phyloP scores from a whole-genome alignment of 2,888 invertebrate genomes.

The Melieria picta region DNA sequence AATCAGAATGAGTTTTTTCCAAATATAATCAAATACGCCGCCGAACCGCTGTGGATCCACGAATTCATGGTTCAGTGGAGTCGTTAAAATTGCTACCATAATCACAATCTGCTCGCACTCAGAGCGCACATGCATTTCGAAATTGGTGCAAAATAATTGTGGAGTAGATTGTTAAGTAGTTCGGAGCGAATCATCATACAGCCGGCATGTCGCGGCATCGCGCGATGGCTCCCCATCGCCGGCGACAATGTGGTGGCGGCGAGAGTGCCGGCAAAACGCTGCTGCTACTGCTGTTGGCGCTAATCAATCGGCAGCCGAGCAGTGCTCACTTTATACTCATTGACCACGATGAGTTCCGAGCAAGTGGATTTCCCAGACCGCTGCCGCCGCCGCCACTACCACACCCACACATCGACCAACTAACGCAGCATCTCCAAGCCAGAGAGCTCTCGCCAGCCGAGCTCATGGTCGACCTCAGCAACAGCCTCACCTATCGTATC shows the following conservation, averaged over 20 bases:
- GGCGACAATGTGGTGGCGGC: no score
- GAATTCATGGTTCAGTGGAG: constrained; percentile 24
- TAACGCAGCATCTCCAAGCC: constrained; percentile 46
- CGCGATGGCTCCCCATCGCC: no score
- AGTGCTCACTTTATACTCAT: constrained; percentile 56
- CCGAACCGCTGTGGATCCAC: not conserved
- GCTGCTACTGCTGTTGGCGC: no score
- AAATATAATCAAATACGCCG: no score
- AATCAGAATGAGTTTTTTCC: no score
- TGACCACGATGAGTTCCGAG: constrained; percentile 56
- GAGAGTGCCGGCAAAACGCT: no score
- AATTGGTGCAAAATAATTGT: not conserved
- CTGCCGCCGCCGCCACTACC: constrained; percentile 47
- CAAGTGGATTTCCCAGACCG: constrained; percentile 52
- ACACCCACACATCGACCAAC: constrained; percentile 44
- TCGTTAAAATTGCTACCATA: not conserved
- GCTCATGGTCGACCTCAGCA: constrained; percentile 83
- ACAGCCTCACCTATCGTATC: constrained; percentile 76
- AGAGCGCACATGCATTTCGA: not conserved
- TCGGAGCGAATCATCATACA: no score
- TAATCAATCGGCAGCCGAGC: not conserved
- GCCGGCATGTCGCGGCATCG: no score
- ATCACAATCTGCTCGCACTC: not conserved
- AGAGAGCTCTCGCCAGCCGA: constrained; percentile 71
- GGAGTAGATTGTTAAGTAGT: not conserved